Evolutionary conservation across 64 coral and sea anemone genomes (phyloP).

Genomic region (Porites lutea): DNA sequence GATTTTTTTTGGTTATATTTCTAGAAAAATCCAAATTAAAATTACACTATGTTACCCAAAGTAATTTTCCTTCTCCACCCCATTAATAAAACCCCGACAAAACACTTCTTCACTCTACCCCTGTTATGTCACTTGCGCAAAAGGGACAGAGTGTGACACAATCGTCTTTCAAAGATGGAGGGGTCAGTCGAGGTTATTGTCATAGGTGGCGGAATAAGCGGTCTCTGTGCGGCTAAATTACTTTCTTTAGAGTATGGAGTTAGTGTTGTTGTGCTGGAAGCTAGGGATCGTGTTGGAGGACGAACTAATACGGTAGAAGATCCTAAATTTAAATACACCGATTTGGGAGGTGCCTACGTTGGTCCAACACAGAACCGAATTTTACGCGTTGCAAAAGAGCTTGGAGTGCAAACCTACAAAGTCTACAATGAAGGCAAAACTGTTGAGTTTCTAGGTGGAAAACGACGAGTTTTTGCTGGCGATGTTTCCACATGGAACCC

Average conservation of each 20-base stretch:
- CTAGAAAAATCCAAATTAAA: too few species aligned
- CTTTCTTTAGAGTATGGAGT: constrained; percentile 57
- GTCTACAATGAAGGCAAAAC: constrained; percentile 72
- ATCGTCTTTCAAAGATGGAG: not conserved
- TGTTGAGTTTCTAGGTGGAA: constrained; percentile 80
- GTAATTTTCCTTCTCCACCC: too few species aligned
- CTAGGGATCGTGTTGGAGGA: constrained; percentile 90
- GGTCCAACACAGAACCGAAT: constrained; percentile 92
- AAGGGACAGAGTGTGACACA: too few species aligned
- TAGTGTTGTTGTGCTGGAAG: constrained; percentile 75
- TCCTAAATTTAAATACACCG: constrained; percentile 75
- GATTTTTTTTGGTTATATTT: too few species aligned
- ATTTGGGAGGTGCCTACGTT: constrained; percentile 86
- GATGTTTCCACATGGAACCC: constrained; percentile 91
- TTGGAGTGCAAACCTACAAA: constrained; percentile 85
- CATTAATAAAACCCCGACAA: too few species aligned
- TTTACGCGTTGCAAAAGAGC: constrained; percentile 88
- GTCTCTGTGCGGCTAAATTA: constrained; percentile 86
- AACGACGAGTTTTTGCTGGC: constrained; percentile 60
- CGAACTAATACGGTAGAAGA: constrained; percentile 84
- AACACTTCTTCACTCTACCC: not conserved
- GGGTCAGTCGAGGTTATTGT: constrained; percentile 66
- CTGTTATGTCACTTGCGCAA: not conserved
- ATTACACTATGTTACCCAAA: too few species aligned
- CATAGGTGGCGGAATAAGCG: constrained; percentile 91